Percentiles rank a stretch among this genome's conserved stretches.
Conservation (phyloP, 2,113 vertebrate species). For the Salvelinus sp. region DNA sequence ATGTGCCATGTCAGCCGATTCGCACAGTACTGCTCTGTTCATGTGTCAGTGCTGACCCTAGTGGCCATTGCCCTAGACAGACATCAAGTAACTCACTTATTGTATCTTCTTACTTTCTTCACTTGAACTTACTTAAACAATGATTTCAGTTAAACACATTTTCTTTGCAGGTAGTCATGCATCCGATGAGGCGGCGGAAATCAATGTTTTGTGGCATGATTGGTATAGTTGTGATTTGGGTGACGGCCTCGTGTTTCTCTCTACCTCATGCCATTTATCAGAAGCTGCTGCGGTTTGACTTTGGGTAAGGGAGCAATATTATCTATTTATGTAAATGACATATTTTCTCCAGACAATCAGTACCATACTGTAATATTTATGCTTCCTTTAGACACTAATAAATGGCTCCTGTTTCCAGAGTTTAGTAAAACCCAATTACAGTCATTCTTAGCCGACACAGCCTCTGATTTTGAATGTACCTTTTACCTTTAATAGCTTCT, state of each 20-base stretch:
- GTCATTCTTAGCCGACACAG: neutral
- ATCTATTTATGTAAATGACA: too few species aligned
- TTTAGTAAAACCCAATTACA: neutral
- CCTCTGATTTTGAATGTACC: too few species aligned
- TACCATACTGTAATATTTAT: neutral
- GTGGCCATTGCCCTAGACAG: constrained; percentile 78
- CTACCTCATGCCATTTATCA: constrained; percentile 80
- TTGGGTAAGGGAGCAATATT: constrained; percentile 65
- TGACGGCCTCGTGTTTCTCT: constrained; percentile 79
- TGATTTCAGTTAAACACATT: neutral
- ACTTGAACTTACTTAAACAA: too few species aligned
- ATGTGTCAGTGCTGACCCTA: constrained; percentile 78
- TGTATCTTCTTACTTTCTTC: neutral
- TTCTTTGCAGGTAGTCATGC: constrained; percentile 74
- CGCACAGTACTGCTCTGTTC: constrained; percentile 80
- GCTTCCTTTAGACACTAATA: neutral
- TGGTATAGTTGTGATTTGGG: constrained; percentile 77
- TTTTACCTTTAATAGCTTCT: too few species aligned
- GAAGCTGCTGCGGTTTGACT: constrained; percentile 72
- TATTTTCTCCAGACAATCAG: too few species aligned
- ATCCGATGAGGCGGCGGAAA: constrained; percentile 77
- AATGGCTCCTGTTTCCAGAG: neutral
- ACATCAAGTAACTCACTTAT: constrained; percentile 64
- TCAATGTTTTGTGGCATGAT: constrained; percentile 72
- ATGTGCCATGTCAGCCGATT: constrained; percentile 82